Base-by-base conservation (phyloP, 2,113 vertebrate genomes). In the Bubo bubo region DNA sequence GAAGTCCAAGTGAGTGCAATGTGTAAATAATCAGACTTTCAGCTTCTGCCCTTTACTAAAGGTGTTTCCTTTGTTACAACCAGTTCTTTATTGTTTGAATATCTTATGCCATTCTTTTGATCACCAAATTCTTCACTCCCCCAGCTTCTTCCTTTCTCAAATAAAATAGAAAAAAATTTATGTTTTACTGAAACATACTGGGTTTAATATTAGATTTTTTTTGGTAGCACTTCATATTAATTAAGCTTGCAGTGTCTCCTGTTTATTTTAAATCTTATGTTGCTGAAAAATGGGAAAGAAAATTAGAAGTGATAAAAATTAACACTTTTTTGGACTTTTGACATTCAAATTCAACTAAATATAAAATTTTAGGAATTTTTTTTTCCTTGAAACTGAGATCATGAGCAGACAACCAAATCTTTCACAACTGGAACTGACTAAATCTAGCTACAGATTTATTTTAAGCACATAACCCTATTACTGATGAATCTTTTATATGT, bases 401-500 rank as follows among this genome's bases (percentile, higher is more conserved):
- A 14, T 67, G 72, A 86, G 47, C 35, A 93, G 68, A 81, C 56
- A 86, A 49, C 8, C 21, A 88, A 71, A 56, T 91, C n/a, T 89
- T 80, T 83, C 64, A 64, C 39, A 66, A 23, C 4, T 92, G 74
- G 28, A 60, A 18, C 35, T 45, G 41, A 74, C 17, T 71, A 77
- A 72, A 56, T 79, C 73, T 91, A 75, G 58, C 24, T 56, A 26
- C 15, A 72, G 35, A 39, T 93, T 92, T 96, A 88, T 97, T 95
- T 94, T 89, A 76, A 95, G 73, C n/a, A 85, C 64, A 27, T 45
- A 75, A 30, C 50, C 35, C 43, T 47, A 3, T 70, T 79, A 43
- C 52, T 89, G 70, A 91, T 94, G 19, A 89, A 92, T 89, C 39
- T 89, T 97, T 95, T 79, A 81, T 86, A 12, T 93, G 80, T 92